phyloP scores from a whole-genome alignment of 2,113 vertebrate species.

The Tonatia bakeri region DNA sequence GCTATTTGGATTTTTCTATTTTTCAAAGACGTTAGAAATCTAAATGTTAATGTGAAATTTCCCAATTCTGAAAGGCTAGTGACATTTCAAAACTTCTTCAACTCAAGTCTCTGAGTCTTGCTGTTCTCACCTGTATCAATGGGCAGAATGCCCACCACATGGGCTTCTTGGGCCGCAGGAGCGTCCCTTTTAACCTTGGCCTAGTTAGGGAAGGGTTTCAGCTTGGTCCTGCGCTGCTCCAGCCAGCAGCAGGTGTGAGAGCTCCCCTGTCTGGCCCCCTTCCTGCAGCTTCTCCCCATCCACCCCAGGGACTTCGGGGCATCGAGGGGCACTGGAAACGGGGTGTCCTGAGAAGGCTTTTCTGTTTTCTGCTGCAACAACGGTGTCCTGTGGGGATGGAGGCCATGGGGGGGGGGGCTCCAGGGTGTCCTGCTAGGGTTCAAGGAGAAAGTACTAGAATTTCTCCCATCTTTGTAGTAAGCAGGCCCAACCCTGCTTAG shows the following conservation, averaged over 20 bases:
- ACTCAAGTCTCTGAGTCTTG: neutral
- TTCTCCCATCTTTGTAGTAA: neutral
- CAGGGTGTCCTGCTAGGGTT: too few species aligned
- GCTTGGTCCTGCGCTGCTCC: neutral
- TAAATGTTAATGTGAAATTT: neutral
- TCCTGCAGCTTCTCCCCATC: neutral
- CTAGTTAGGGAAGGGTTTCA: neutral
- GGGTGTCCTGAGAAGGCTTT: accelerated
- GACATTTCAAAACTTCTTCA: neutral
- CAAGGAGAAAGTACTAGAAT: neutral
- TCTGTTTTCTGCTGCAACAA: neutral
- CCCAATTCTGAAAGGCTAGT: neutral
- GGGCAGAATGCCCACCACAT: neutral
- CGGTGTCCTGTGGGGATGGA: neutral
- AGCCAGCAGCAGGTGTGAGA: too few species aligned
- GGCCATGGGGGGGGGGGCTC: accelerated
- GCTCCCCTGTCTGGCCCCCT: neutral
- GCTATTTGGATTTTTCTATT: neutral
- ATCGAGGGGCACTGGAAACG: neutral
- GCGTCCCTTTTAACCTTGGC: neutral
- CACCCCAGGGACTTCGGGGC: neutral
- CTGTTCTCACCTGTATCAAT: neutral
- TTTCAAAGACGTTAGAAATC: neutral
- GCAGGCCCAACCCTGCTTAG: too few species aligned
- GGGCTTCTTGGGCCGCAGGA: neutral